Evolutionary conservation across 2,888 invertebrate genomes (phyloP).

Genomic region (Oscheius myriophilus): DNA sequence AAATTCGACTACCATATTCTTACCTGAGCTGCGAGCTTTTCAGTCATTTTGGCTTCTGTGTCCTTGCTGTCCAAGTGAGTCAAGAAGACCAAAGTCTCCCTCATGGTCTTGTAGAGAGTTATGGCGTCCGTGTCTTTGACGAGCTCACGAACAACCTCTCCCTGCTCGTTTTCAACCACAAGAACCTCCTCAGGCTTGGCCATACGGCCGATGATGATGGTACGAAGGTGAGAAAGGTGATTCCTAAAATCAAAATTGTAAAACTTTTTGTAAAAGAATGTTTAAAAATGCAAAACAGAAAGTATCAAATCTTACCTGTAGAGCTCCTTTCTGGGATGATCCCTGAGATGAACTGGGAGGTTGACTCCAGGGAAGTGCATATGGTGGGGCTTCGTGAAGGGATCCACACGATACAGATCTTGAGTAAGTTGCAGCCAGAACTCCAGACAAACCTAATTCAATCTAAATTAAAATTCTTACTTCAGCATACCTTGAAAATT

Average conservation of each 20-base stretch:
- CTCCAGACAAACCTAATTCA: slow-evolving; percentile 85
- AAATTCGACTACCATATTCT: not conserved
- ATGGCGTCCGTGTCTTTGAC: slow-evolving; percentile 99
- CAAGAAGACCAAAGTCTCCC: slow-evolving; percentile 81
- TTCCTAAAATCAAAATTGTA: not conserved
- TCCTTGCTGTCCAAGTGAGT: slow-evolving; percentile 98
- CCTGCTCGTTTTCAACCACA: slow-evolving; percentile 99
- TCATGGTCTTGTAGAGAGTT: slow-evolving; percentile 98
- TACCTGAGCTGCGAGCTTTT: slow-evolving; percentile 90
- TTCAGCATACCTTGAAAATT: slow-evolving; percentile 82
- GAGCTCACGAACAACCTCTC: slow-evolving; percentile 93
- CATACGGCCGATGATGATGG: slow-evolving; percentile 99
- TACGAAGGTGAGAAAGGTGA: slow-evolving; percentile 78
- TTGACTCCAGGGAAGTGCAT: not conserved
- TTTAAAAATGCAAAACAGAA: not conserved
- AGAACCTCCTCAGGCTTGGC: slow-evolving; percentile 99
- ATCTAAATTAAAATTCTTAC: not conserved
- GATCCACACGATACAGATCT: slow-evolving; percentile 82
- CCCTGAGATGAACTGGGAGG: not conserved
- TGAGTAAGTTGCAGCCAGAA: slow-evolving; percentile 95
- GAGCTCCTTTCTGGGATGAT: slow-evolving; percentile 20
- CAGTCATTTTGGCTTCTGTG: slow-evolving; percentile 98
- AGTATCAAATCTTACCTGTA: slow-evolving; percentile 20
- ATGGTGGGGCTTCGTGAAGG: slow-evolving; percentile 11
- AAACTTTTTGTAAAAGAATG: not conserved